Base-by-base conservation (phyloP, 64 coral and sea anemone species). In the Actinia equina region DNA sequence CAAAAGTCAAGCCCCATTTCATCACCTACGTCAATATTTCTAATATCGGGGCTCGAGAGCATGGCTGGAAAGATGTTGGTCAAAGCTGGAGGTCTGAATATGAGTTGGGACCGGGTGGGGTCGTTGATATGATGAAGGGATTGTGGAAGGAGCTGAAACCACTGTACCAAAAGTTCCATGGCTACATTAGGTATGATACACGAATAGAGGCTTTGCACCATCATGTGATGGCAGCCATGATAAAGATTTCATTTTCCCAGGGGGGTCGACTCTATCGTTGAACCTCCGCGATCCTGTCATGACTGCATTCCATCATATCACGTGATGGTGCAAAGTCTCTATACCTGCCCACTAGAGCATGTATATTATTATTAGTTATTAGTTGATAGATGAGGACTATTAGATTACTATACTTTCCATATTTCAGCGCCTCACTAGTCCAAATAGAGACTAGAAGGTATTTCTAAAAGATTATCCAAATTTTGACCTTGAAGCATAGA, bases 31-130 rank as follows among this genome's bases (percentile, higher is more conserved):
- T 86, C 2, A 69, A 82, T 13, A 84, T 91, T 86, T 86, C 85
- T 15, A 91, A 91, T 53, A 64, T 87, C 15, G 84, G 89, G 12
- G 89, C 89, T 20, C 56, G 77, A 52, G 89, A 91, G 15, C 89
- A 87, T 70, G 71, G 77, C 3, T 91, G 89, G 89, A 84, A 62
- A 17, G 89, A 91, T 56, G 65, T 86, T 20, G 89, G 89, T 5
- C 85, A 91, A 44, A 82, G 86, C 17, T 91, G 89, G 89, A 91
- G 89, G 84, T 86, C 89, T 87, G 89, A 91, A 16, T 91, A 91
- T 45, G 89, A 91, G 77, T 79, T 91, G 84, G 84, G 74, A 0
- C 44, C 77, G 17, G 89, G 78, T 30, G 20, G 86, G 61, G 42
- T 91, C 17, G 17, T 82, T 23, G 41, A 46, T 4, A 86, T 91